Evolutionary conservation across 2,797 vertebrate genomes (phyloP).

Genomic region (Garrulus glandarius): DNA sequence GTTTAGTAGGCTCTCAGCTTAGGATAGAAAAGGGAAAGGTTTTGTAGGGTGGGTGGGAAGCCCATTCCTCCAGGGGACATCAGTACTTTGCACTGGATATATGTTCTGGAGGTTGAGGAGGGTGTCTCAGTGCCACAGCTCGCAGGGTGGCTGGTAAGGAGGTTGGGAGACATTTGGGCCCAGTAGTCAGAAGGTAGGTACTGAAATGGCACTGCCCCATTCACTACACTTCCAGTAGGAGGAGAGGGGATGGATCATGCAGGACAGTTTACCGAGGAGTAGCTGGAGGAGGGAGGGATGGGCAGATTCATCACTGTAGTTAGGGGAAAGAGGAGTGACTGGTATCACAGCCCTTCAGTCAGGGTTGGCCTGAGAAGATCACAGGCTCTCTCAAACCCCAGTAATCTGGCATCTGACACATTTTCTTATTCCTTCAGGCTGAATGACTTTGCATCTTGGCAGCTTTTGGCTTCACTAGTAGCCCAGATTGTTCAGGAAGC

Average conservation of each 20-base stretch:
- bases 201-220: not conserved
- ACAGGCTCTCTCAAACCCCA: not conserved
- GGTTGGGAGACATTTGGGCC: not conserved
- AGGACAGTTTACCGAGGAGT: not conserved
- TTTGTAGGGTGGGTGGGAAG: not conserved
- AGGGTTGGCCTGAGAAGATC: not conserved
- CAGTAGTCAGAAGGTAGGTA: not conserved
- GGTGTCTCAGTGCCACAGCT: not conserved
- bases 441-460: not conserved
- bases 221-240: not conserved
- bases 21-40: not conserved
- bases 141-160: not conserved
- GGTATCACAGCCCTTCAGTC: not conserved
- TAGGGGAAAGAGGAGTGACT: not conserved
- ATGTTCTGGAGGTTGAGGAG: not conserved
- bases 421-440: not conserved
- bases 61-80: accelerated
- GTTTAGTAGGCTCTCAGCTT: not conserved
- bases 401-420: not conserved
- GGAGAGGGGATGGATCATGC: not conserved
- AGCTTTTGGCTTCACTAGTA: not conserved
- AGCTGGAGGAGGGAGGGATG: not conserved
- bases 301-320: not conserved
- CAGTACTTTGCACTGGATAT: not conserved
- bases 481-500: not conserved